Evolutionary conservation across 2,113 vertebrate genomes (phyloP).

Genomic region (Strix aluco): DNA sequence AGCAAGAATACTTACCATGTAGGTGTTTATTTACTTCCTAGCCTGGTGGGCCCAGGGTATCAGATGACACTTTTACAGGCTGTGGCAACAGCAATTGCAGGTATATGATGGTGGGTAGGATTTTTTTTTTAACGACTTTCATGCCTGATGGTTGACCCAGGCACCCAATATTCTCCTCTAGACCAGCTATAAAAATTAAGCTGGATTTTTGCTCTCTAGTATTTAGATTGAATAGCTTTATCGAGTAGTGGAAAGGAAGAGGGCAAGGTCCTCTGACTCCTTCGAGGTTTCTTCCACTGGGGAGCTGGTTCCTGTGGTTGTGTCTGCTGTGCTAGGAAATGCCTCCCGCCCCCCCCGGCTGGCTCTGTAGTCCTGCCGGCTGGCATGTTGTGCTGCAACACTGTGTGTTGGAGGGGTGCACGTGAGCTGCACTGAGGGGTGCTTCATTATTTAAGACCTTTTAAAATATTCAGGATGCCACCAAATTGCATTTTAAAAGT

Average conservation of each 20-base stretch:
- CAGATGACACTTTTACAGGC: not conserved
- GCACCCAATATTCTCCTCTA: not conserved
- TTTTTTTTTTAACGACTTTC: not conserved
- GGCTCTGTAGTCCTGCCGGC: accelerated
- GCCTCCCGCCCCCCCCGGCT: not conserved
- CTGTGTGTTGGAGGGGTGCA: not conserved
- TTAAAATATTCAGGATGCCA: not conserved
- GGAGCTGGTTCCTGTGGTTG: not conserved
- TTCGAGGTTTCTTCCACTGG: not conserved
- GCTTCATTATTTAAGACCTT: not conserved
- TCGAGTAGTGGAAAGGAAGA: not conserved
- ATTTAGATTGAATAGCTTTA: not conserved
- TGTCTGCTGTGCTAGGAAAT: not conserved
- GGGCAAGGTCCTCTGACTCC: not conserved
- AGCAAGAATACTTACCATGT: too few species aligned
- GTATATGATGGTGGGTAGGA: not conserved
- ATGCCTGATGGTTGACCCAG: not conserved
- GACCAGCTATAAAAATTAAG: not conserved
- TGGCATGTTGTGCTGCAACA: accelerated
- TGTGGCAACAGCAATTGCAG: not conserved
- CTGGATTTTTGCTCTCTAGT: not conserved
- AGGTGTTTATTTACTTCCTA: not conserved
- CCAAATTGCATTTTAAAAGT: not conserved
- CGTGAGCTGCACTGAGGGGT: not conserved
- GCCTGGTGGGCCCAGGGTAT: not conserved